Evolutionary conservation across 2,113 vertebrate species (phyloP).

Genomic region (Hipposideros armiger): DNA sequence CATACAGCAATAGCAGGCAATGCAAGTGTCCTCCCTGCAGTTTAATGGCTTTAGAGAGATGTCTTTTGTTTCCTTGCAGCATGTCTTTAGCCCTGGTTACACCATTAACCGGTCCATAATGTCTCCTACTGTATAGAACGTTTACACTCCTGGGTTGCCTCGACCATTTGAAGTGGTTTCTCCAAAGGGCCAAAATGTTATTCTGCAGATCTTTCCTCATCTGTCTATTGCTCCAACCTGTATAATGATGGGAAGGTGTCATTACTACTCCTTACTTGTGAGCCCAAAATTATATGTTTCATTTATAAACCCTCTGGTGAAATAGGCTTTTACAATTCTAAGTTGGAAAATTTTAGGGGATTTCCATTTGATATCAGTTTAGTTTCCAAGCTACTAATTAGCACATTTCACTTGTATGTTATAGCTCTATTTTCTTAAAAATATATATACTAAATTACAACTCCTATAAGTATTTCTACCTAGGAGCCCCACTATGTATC

Average conservation of each 20-base stretch:
- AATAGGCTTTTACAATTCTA: not conserved
- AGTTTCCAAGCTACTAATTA: not conserved
- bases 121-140: not conserved
- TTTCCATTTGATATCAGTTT: conserved; percentile 39
- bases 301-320: conserved; percentile 22
- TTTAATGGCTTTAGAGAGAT: not conserved
- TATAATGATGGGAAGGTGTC: not conserved
- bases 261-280: not conserved
- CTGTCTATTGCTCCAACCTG: not conserved
- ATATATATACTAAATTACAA: not conserved
- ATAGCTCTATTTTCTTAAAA: not conserved
- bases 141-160: not conserved
- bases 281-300: conserved; percentile 44
- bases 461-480: not conserved
- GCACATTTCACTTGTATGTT: not conserved
- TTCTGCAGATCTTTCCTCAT: not conserved
- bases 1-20: not conserved
- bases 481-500: not conserved
- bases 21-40: not conserved
- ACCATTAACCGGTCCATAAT: not conserved
- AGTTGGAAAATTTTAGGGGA: conserved; percentile 59
- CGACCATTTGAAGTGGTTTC: not conserved
- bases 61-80: not conserved
- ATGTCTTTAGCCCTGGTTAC: not conserved
- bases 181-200: not conserved